Evolutionary conservation across 2,113 vertebrate genomes (phyloP), one percentile per base, ranked within the genome.

Genomic region (Aspidoscelis tigris): DNA sequence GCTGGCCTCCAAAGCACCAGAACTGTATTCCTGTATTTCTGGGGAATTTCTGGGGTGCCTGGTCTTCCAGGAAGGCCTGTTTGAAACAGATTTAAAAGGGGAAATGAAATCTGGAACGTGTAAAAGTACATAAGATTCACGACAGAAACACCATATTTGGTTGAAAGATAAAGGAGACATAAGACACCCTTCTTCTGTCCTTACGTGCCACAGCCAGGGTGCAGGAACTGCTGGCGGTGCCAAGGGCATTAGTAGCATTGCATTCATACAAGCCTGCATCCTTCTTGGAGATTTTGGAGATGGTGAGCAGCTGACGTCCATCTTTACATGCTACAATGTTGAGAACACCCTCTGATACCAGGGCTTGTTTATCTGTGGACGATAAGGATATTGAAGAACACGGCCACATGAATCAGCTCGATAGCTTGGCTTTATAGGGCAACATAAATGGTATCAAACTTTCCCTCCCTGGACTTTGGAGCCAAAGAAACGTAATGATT

Each of bases 211-310:
- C 97, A 44, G 98, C 97, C 88, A 99, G 95, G 0, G 97, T 97
- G 91, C 98, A 99, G 88, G 98, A 98, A 94, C 98, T 99, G 93
- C 95, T 97, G 83, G 97, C 96, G 0, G 96, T 94, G 84, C 98
- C 99, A 85, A 99, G 90, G 12, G 96, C 91, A 2, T 98, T 99
- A 71, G 97, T 95, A 0, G 98, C 99, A 24, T 97, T 97, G 85
- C 99, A 99, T 89, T 99, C 98, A 0, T 99, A 99, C 11, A 99
- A 95, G 18, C 99, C 99, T 0, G 98, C 96, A 0, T 99, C 98
- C 86, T 97, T 97, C 93, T 96, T 97, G 90, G 96, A 96, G 6
- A 95, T 97, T 88, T 97, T 97, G 93, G 98, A 88, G 26, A 99
- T 98, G 94, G 98, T 99, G 86, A 99, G 96, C 86, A 99, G 95